Conservation (phyloP, 2,888 invertebrate genomes). For the Ischnura elegans region DNA sequence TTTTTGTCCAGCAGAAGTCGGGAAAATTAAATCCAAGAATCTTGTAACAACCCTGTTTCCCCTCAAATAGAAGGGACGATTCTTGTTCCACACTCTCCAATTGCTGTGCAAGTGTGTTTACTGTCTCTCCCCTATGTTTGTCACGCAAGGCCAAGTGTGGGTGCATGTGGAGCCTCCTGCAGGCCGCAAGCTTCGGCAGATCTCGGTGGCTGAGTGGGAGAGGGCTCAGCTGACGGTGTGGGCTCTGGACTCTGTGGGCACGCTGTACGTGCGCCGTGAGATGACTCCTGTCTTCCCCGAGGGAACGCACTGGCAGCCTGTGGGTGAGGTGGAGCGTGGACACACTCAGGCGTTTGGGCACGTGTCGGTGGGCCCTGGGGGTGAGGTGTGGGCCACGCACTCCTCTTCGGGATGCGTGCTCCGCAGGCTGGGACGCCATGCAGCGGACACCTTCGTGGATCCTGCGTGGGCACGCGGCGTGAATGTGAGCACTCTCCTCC, state of each 20-base stretch:
- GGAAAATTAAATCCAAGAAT: no score
- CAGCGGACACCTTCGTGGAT: not conserved
- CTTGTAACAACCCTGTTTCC: no score
- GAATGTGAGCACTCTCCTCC: not conserved
- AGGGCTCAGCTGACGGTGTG: conserved; percentile 83
- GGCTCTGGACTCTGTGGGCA: conserved; percentile 88
- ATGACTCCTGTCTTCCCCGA: conserved; percentile 88
- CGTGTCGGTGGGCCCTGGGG: conserved; percentile 82
- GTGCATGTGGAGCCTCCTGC: conserved; percentile 87
- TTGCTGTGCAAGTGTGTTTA: no score
- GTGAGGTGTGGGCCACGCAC: conserved; percentile 85
- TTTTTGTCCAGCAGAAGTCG: no score
- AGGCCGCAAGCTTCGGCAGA: conserved; percentile 84
- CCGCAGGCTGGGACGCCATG: conserved; percentile 84
- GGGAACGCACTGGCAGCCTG: conserved; percentile 91
- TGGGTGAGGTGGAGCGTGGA: not conserved
- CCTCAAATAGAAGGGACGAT: no score
- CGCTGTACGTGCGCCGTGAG: conserved; percentile 88
- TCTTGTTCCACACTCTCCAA: no score
- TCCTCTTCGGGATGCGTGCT: conserved; percentile 86
- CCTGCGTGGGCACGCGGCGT: not conserved
- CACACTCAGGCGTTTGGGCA: conserved; percentile 82
- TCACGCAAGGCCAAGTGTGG: conserved; percentile 88
- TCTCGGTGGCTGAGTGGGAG: conserved; percentile 82
- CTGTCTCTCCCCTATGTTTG: no score